Conservation (phyloP, 2,888 invertebrate species). For the Polyploca ridens region DNA sequence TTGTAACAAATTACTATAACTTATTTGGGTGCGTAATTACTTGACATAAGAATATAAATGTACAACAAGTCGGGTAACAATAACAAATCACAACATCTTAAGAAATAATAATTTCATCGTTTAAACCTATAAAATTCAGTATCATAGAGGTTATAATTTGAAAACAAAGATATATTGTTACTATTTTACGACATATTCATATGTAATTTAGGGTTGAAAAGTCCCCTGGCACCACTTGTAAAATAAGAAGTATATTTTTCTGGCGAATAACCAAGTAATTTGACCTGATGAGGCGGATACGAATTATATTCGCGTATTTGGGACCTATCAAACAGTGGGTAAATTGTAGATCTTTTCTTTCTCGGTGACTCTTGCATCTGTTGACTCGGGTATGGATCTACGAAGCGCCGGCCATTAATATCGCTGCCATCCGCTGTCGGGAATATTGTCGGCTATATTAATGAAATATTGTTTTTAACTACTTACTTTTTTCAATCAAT, state of each 20-base stretch:
- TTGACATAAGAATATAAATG: not conserved
- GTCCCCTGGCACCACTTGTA: slow-evolving; percentile 51
- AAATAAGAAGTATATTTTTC: slow-evolving; percentile 78
- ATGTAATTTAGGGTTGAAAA: slow-evolving; percentile 43
- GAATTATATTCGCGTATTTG: slow-evolving; percentile 44
- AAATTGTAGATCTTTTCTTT: slow-evolving; percentile 70
- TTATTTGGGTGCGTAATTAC: not conserved
- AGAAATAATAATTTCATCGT: not conserved
- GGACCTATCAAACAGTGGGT: slow-evolving; percentile 60
- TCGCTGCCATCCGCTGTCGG: slow-evolving; percentile 81
- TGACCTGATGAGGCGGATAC: slow-evolving; percentile 56
- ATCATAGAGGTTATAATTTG: slow-evolving; percentile 11
- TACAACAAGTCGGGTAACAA: not conserved
- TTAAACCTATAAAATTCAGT: not conserved
- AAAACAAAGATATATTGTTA: slow-evolving; percentile 4
- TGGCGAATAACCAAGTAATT: slow-evolving; percentile 68
- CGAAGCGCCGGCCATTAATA: slow-evolving; percentile 73
- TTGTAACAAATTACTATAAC: not conserved
- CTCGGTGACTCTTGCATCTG: slow-evolving; percentile 77
- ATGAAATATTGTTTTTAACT: slow-evolving; percentile 58
- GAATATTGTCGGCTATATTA: slow-evolving; percentile 75
- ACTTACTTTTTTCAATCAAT: slow-evolving; percentile 18
- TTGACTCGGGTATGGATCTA: slow-evolving; percentile 77
- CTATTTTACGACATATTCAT: slow-evolving; percentile 40
- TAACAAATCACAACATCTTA: not conserved